Evolutionary conservation across 2,888 invertebrate species (phyloP).

Genomic region (Erebia epiphron): DNA sequence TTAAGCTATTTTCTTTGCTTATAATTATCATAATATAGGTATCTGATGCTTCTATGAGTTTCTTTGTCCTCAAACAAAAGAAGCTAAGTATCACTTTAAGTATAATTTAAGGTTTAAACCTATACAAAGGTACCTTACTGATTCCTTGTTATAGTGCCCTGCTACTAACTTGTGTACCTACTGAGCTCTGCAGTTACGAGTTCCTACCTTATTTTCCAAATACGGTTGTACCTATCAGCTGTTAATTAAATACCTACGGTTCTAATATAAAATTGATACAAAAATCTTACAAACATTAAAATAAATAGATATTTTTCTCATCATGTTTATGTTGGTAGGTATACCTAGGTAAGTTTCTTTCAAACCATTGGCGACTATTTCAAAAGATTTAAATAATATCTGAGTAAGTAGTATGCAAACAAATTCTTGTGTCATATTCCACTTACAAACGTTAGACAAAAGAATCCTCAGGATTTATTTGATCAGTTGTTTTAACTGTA

Average conservation of each 20-base stretch:
- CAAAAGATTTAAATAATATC: constrained; percentile 30
- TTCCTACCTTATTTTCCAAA: too few relatives aligned
- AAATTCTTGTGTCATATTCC: constrained; percentile 45
- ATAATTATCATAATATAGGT: constrained; percentile 66
- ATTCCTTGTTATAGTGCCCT: too few relatives aligned
- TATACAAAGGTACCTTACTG: too few relatives aligned
- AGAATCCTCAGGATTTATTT: constrained; percentile 68
- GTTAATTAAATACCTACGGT: too few relatives aligned
- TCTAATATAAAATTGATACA: too few relatives aligned
- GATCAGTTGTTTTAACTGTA: constrained; percentile 69
- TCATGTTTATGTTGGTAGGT: neutral
- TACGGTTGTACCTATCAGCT: too few relatives aligned
- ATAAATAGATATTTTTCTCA: neutral
- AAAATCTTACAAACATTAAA: too few relatives aligned
- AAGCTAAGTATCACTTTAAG: too few relatives aligned
- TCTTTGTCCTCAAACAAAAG: neutral
- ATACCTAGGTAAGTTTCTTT: neutral
- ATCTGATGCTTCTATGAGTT: constrained; percentile 39
- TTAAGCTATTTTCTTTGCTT: constrained; percentile 55
- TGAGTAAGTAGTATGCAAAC: constrained; percentile 40
- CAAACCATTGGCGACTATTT: constrained; percentile 5
- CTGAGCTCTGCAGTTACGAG: too few relatives aligned
- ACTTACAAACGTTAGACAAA: constrained; percentile 48
- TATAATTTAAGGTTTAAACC: too few relatives aligned
- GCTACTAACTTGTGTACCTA: too few relatives aligned